phyloP scores from a whole-genome alignment of 2,113 vertebrate species.

The Corythoichthys haematopterus region DNA sequence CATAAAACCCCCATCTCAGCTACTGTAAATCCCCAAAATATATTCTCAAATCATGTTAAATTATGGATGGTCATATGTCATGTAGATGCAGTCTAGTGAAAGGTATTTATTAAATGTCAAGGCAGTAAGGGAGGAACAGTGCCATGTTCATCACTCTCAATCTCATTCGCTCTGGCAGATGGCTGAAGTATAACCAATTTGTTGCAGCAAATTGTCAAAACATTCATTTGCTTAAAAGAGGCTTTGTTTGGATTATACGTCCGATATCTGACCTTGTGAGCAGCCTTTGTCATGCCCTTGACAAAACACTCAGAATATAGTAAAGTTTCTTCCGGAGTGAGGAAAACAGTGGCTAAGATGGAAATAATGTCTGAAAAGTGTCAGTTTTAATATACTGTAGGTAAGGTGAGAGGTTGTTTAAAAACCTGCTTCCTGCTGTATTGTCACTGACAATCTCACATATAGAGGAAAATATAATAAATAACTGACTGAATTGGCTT shows the following conservation, averaged over 20 bases:
- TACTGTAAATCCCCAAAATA: conserved; percentile 27
- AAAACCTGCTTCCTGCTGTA: too few relatives aligned
- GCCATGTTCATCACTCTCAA: background rate
- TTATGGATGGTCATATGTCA: conserved; percentile 30
- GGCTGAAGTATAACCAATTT: conserved; percentile 10
- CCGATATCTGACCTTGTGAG: conserved; percentile 18
- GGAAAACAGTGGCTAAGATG: too few relatives aligned
- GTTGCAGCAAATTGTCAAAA: conserved; percentile 13
- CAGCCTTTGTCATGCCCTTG: background rate
- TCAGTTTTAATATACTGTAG: too few relatives aligned
- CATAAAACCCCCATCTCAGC: conserved; percentile 26
- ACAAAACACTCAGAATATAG: too few relatives aligned
- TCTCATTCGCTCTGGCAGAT: background rate
- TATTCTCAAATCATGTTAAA: conserved; percentile 39
- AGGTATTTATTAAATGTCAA: background rate
- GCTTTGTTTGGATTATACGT: conserved; percentile 18
- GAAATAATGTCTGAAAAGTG: too few relatives aligned
- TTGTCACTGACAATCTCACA: too few relatives aligned
- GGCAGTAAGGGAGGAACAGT: conserved; percentile 1
- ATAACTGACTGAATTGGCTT: too few relatives aligned
- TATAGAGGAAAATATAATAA: too few relatives aligned
- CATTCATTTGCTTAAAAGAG: conserved; percentile 6
- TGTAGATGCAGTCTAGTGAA: conserved; percentile 10
- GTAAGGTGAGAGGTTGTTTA: too few relatives aligned
- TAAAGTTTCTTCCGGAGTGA: too few relatives aligned